A percentile compares a stretch with the other conserved stretches of the same genome.
These are phyloP conservation scores for Seira sanloemensis DNA, from an alignment of 2,888 invertebrate genomes.

Conservation along the genomic window DNA sequence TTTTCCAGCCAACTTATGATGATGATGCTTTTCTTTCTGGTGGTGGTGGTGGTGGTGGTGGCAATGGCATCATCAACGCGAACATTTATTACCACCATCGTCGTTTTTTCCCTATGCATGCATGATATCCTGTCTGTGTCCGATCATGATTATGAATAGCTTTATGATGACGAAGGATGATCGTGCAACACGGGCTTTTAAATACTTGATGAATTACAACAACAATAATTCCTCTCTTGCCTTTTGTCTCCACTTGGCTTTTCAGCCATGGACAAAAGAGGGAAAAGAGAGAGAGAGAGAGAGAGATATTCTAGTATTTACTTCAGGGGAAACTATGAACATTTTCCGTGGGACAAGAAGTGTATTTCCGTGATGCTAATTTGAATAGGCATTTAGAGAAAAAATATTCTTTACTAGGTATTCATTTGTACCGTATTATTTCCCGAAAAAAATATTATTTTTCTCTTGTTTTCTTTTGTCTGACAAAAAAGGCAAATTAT, in stretches of 20 bases:
- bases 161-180: conserved; percentile 13
- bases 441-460: conserved; percentile 21
- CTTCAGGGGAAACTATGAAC: conserved; percentile 18
- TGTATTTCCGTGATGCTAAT: conserved; percentile 61
- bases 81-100: conserved; percentile 14
- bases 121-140: conserved; percentile 16
- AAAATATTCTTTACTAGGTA: conserved; percentile 1
- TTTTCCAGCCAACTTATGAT: conserved; percentile 27
- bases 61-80: conserved; percentile 13
- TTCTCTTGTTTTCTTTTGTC: not conserved
- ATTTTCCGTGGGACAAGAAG: not conserved
- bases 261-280: not conserved
- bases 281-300: too few species aligned
- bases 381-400: conserved; percentile 46
- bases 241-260: conserved; percentile 30
- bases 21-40: not conserved
- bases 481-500: conserved; percentile 35
- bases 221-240: conserved; percentile 6
- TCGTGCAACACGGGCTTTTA: conserved; percentile 16
- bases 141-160: conserved; percentile 10
- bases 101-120: not conserved
- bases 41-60: conserved; percentile 3
- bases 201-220: conserved; percentile 16
- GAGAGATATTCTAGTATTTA: too few species aligned
- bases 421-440: conserved; percentile 3